Evolutionary conservation across 2,113 vertebrate genomes (phyloP).

Genomic region (Hyla sarda): DNA sequence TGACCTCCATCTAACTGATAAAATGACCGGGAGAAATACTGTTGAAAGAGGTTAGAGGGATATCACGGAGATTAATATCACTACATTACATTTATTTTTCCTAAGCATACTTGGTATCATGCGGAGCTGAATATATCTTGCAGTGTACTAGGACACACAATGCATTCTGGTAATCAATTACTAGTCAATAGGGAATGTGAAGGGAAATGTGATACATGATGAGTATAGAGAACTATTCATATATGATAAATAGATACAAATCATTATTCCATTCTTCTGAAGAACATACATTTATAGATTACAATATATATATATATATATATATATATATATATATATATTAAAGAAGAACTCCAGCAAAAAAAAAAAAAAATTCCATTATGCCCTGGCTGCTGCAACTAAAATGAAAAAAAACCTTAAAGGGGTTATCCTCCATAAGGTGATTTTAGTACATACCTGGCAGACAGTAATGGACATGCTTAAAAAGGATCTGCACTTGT

Average conservation of each 20-base stretch:
- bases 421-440: too few relatives aligned
- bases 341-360: too few relatives aligned
- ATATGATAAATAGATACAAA: not conserved
- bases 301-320: too few relatives aligned
- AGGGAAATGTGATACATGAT: not conserved
- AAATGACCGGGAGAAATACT: conserved; percentile 15
- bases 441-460: too few relatives aligned
- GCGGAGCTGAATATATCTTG: not conserved
- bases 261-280: not conserved
- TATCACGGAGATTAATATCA: not conserved
- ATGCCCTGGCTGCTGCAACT: too few relatives aligned
- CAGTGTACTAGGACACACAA: not conserved
- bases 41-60: conserved; percentile 27
- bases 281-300: not conserved
- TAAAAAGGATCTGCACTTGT: too few relatives aligned
- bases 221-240: not conserved
- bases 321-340: too few relatives aligned
- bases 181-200: not conserved
- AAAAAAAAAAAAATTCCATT: too few relatives aligned
- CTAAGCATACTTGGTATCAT: not conserved
- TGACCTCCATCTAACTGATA: conserved; percentile 50
- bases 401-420: too few relatives aligned
- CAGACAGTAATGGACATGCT: too few relatives aligned
- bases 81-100: conserved; percentile 38
- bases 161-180: conserved; percentile 15